A percentile compares a stretch with the other conserved stretches of the same genome.
Evolutionary conservation across 2,113 vertebrate species (phyloP).

Genomic region (Anas platyrhynchos): DNA sequence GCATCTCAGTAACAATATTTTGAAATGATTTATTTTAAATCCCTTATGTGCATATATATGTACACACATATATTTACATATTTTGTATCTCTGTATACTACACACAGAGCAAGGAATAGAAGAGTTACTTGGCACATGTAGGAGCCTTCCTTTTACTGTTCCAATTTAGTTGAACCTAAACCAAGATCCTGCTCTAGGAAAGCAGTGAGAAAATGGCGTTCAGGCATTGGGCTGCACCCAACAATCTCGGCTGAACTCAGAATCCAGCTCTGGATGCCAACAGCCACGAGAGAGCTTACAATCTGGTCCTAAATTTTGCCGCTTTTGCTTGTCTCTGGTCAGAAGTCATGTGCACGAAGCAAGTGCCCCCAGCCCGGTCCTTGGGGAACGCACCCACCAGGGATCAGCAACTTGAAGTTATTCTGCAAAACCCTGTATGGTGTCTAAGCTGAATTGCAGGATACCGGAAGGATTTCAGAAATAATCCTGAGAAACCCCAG

Average conservation of each 20-base stretch:
- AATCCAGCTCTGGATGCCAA: not conserved
- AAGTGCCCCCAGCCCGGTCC: not conserved
- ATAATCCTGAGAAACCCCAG: fast-evolving
- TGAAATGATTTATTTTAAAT: not conserved
- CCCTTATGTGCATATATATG: not conserved
- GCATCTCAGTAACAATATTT: not conserved
- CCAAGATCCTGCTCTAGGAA: not conserved
- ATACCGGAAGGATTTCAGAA: not conserved
- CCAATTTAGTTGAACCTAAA: not conserved
- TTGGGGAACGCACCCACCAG: not conserved
- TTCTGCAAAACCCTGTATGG: not conserved
- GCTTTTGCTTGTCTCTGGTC: not conserved
- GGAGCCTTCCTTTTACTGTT: not conserved
- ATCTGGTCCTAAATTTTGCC: not conserved
- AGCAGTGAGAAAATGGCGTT: not conserved
- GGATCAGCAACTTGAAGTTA: not conserved
- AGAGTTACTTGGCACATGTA: not conserved
- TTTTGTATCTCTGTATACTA: no score
- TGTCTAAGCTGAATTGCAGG: not conserved
- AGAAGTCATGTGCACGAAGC: not conserved
- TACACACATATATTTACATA: not conserved
- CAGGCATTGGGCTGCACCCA: not conserved
- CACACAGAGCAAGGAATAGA: not conserved
- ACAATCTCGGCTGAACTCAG: not conserved
- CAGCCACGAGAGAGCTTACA: not conserved